These are phyloP conservation scores for Pegea sp. DNA, from an alignment of 23 tunicate species.

Conservation along the genomic window DNA sequence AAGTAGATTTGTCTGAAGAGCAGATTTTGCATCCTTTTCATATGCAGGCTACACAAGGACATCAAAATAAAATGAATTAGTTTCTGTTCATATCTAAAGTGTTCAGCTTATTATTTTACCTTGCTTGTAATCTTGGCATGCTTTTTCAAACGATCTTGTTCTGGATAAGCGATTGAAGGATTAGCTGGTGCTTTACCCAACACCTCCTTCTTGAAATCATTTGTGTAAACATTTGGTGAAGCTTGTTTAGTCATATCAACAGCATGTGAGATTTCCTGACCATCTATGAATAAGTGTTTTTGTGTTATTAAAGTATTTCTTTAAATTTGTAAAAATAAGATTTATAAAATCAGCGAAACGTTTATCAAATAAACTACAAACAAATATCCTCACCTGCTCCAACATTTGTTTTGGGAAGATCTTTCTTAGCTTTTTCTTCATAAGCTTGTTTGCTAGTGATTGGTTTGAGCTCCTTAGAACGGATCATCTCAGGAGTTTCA, in stretches of 20 bases:
- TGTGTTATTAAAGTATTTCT: too few relatives aligned
- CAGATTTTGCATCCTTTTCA: too few relatives aligned
- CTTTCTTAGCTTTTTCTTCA: constrained; percentile 48
- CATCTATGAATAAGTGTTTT: too few relatives aligned
- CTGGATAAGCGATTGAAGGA: constrained; percentile 74
- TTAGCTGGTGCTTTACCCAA: constrained; percentile 49
- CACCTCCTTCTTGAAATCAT: constrained; percentile 30
- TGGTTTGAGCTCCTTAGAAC: constrained; percentile 19
- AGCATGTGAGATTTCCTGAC: constrained; percentile 10
- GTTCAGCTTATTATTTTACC: constrained; percentile 18
- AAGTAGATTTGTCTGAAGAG: too few relatives aligned
- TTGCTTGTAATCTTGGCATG: constrained; percentile 52
- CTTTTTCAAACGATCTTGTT: constrained; percentile 43
- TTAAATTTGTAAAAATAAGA: too few relatives aligned
- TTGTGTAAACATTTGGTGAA: constrained; percentile 6
- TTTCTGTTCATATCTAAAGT: constrained; percentile 1
- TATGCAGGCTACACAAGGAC: too few relatives aligned
- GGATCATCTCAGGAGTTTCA: constrained; percentile 49
- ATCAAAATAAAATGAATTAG: too few relatives aligned
- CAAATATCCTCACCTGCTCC: too few relatives aligned
- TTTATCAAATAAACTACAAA: too few relatives aligned
- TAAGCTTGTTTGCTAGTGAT: constrained; percentile 25
- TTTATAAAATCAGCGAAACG: too few relatives aligned
- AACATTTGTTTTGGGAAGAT: too few relatives aligned
- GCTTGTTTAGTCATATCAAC: neutral